Conservation (phyloP, 2,888 invertebrate genomes). For the Chouioia cunea region DNA sequence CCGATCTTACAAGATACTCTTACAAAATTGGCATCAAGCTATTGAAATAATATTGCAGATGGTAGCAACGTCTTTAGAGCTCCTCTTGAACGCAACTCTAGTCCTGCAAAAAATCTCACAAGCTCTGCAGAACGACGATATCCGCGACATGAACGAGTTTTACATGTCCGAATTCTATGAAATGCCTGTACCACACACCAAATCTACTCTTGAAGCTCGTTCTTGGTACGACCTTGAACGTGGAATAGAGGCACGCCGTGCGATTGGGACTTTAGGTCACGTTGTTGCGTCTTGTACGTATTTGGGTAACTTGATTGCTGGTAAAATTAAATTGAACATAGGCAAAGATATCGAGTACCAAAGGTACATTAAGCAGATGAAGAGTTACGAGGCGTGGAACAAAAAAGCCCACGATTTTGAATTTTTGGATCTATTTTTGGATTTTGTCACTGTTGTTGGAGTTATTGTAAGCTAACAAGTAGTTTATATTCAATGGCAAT, state of each 20-base stretch:
- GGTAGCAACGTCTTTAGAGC: slow-evolving; percentile 60
- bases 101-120: slow-evolving; percentile 61
- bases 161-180: slow-evolving; percentile 63
- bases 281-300: slow-evolving; percentile 59
- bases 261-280: slow-evolving; percentile 58
- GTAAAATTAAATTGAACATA: slow-evolving; percentile 54
- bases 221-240: slow-evolving; percentile 63
- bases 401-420: slow-evolving; percentile 58
- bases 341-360: slow-evolving; percentile 55
- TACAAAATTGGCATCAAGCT: too few relatives aligned
- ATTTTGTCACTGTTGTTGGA: slow-evolving; percentile 60
- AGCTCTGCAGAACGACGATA: slow-evolving; percentile 64
- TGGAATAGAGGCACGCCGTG: slow-evolving; percentile 63
- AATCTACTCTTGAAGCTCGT: slow-evolving; percentile 58
- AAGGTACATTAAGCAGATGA: slow-evolving; percentile 58
- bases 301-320: slow-evolving; percentile 61
- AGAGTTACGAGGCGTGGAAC: slow-evolving; percentile 58
- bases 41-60: slow-evolving; percentile 51
- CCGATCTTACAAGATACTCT: slow-evolving; percentile 3
- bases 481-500: slow-evolving; percentile 10
- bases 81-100: slow-evolving; percentile 58
- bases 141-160: slow-evolving; percentile 65
- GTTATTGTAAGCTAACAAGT: slow-evolving; percentile 56
- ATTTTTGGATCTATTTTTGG: slow-evolving; percentile 60
- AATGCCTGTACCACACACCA: slow-evolving; percentile 52